Evolutionary conservation across 2,888 invertebrate species (phyloP).

Genomic region (Thymelicus sylvestris): DNA sequence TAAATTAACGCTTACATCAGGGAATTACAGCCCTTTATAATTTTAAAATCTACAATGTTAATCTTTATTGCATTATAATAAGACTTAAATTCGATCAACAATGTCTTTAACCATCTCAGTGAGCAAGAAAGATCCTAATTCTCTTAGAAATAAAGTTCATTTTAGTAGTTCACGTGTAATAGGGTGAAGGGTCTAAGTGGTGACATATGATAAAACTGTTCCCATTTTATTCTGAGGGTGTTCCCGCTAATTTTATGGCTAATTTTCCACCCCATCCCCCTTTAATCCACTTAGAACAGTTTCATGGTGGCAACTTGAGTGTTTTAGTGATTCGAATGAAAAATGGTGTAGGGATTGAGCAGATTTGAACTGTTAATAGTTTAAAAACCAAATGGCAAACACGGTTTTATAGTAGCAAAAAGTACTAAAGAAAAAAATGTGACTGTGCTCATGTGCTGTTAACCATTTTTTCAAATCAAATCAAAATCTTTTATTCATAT

Average conservation of each 20-base stretch:
- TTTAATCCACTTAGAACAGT: slow-evolving; percentile 30
- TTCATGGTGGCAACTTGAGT: slow-evolving; percentile 25
- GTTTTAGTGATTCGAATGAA: neutral
- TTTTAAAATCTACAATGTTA: neutral
- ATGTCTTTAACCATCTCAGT: neutral
- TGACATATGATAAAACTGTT: slow-evolving; percentile 43
- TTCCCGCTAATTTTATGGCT: slow-evolving; percentile 40
- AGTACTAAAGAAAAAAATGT: too few relatives aligned
- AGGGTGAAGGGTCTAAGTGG: slow-evolving; percentile 24
- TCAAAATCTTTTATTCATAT: too few relatives aligned
- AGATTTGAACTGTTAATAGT: too few relatives aligned
- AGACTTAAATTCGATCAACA: slow-evolving; percentile 11
- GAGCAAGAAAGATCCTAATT: neutral
- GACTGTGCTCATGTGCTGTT: too few relatives aligned
- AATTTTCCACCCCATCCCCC: slow-evolving; percentile 37
- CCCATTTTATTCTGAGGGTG: slow-evolving; percentile 41
- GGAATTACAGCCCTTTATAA: slow-evolving; percentile 48
- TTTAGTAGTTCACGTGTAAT: slow-evolving; percentile 15
- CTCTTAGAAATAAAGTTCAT: neutral
- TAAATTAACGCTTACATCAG: slow-evolving; percentile 41
- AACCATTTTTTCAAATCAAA: too few relatives aligned
- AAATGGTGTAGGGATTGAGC: too few relatives aligned
- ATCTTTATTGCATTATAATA: slow-evolving; percentile 3
- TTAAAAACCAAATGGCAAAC: too few relatives aligned
- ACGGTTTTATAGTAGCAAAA: too few relatives aligned